phyloP scores from a whole-genome alignment of 2,797 vertebrate species.

The Coranthus polyacanthus region DNA sequence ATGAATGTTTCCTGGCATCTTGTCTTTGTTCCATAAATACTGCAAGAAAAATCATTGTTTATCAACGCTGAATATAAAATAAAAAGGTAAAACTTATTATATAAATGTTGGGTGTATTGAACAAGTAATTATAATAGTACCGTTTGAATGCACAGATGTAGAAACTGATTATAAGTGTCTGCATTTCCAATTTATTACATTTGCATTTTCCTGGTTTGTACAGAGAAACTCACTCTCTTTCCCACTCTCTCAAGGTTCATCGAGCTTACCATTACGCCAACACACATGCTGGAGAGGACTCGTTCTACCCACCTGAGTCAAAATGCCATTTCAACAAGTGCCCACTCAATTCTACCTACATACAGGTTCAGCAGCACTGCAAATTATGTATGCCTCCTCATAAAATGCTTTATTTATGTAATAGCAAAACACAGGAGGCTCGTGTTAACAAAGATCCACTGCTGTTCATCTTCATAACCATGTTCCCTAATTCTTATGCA shows the following conservation, averaged over 20 bases:
- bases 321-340: slow-evolving; percentile 69
- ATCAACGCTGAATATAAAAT: no score
- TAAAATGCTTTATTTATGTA: slow-evolving; percentile 42
- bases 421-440: slow-evolving; percentile 25
- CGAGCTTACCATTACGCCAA: slow-evolving; percentile 67
- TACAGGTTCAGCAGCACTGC: slow-evolving; percentile 47
- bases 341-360: slow-evolving; percentile 78
- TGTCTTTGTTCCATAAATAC: no score
- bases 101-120: no score
- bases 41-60: no score
- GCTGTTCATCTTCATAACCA: not conserved
- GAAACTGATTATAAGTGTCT: slow-evolving; percentile 32
- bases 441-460: slow-evolving; percentile 7
- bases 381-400: slow-evolving; percentile 26
- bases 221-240: slow-evolving; percentile 32
- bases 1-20: no score
- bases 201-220: slow-evolving; percentile 57
- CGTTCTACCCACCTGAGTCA: slow-evolving; percentile 74
- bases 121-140: no score
- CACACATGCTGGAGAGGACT: slow-evolving; percentile 68
- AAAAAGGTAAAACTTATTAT: no score
- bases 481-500: no score
- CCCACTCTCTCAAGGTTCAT: slow-evolving; percentile 41
- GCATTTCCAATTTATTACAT: slow-evolving; percentile 44
- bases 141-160: slow-evolving; percentile 19